These are phyloP conservation scores for Syndactyla subalaris DNA, from an alignment of 2,797 vertebrate genomes.

Conservation along the genomic window DNA sequence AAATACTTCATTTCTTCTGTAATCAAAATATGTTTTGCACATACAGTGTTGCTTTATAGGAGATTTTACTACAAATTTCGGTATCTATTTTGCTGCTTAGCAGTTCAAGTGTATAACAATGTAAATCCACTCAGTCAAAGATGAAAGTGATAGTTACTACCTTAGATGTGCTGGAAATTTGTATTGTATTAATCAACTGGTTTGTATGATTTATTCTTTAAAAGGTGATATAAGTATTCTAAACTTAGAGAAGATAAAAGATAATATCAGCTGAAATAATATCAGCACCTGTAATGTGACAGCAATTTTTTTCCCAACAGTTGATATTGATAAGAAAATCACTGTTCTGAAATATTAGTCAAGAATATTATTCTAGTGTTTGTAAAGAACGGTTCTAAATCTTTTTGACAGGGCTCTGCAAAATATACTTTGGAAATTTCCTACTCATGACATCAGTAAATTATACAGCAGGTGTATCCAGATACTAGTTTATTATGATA, in stretches of 20 bases:
- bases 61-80: not conserved
- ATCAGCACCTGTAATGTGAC: not conserved
- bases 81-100: not conserved
- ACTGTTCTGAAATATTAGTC: not conserved
- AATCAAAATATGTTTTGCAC: not conserved
- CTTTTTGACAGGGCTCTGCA: slow-evolving; percentile 43
- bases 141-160: not conserved
- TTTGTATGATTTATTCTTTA: not conserved
- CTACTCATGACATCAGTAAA: not conserved
- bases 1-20: not conserved
- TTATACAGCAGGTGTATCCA: not conserved
- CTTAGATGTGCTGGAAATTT: not conserved
- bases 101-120: not conserved
- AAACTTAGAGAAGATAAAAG: not conserved
- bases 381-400: not conserved
- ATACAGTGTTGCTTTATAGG: not conserved
- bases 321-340: not conserved
- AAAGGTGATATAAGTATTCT: not conserved
- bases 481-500: not conserved
- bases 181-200: not conserved
- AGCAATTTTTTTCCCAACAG: not conserved
- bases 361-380: not conserved
- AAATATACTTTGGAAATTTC: not conserved
- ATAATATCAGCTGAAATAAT: not conserved
- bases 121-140: not conserved